Percentiles rank a stretch among this genome's conserved stretches.
phyloP scores from a whole-genome alignment of 2,888 invertebrate species.

The Leptopilina myrica region DNA sequence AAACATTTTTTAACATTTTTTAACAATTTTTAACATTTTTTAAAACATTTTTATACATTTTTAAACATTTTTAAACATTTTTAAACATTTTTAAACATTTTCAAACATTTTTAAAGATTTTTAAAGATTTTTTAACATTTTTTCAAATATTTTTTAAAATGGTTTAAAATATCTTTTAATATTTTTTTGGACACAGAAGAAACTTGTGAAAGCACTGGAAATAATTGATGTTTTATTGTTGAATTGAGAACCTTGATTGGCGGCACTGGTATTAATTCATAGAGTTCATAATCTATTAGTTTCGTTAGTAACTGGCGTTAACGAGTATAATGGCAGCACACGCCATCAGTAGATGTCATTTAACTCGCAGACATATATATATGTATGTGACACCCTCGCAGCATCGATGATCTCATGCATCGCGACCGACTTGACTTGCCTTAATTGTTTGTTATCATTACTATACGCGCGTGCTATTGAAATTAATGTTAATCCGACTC shows the following conservation, averaged over 20 bases:
- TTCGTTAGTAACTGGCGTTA: slow-evolving; percentile 72
- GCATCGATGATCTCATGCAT: slow-evolving; percentile 75
- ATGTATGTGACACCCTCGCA: slow-evolving; percentile 68
- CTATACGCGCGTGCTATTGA: slow-evolving; percentile 75
- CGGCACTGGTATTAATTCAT: slow-evolving; percentile 73
- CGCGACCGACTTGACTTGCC: slow-evolving; percentile 69
- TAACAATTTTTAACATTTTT: no score
- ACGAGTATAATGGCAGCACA: slow-evolving; percentile 73
- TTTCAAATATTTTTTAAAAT: no score
- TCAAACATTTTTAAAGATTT: no score
- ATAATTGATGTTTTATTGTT: no score
- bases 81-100: no score
- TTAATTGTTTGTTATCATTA: slow-evolving; percentile 77
- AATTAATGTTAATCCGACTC: slow-evolving; percentile 75
- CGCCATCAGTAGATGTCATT: slow-evolving; percentile 74
- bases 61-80: no score
- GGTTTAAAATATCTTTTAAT: no score
- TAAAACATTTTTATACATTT: no score
- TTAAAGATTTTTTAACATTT: no score
- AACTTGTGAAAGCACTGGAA: no score
- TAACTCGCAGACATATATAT: slow-evolving; percentile 61
- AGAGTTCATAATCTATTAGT: slow-evolving; percentile 75
- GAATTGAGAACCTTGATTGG: slow-evolving; percentile 63
- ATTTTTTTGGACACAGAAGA: no score
- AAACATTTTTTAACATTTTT: no score